Conservation (phyloP, 2,888 invertebrate species). For the Unio delphinus region DNA sequence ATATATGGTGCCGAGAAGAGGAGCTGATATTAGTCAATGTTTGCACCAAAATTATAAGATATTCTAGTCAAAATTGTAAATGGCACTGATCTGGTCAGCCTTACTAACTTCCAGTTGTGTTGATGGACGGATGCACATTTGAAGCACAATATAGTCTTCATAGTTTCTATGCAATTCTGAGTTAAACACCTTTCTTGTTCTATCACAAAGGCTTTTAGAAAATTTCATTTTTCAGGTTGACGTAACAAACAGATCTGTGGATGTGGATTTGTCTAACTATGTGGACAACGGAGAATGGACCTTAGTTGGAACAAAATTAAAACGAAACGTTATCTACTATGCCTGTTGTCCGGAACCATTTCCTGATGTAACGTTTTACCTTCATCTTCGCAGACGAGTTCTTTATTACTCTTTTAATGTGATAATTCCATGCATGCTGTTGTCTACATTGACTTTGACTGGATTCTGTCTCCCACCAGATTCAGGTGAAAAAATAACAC, state of each 20-base stretch:
- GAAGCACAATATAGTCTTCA: too few species aligned
- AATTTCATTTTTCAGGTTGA: slow-evolving; percentile 42
- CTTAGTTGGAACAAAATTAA: slow-evolving; percentile 72
- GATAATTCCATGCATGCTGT: slow-evolving; percentile 76
- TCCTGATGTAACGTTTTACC: slow-evolving; percentile 74
- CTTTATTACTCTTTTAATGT: slow-evolving; percentile 75
- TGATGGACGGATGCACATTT: too few species aligned
- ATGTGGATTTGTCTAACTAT: slow-evolving; percentile 74
- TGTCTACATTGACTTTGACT: slow-evolving; percentile 77
- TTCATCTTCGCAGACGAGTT: slow-evolving; percentile 73
- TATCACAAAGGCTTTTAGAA: too few species aligned
- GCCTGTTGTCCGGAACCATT: slow-evolving; percentile 74
- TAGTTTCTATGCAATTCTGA: too few species aligned
- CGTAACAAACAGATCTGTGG: slow-evolving; percentile 65
- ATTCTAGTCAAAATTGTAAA: too few species aligned
- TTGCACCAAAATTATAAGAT: too few species aligned
- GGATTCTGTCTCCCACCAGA: slow-evolving; percentile 75
- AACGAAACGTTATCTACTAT: slow-evolving; percentile 73
- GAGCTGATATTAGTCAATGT: too few species aligned
- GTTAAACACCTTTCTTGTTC: too few species aligned
- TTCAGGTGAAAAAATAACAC: slow-evolving; percentile 75
- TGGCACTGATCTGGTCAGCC: too few species aligned
- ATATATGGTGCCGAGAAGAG: too few species aligned
- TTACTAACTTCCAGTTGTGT: too few species aligned
- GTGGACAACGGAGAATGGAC: slow-evolving; percentile 76